Conservation (phyloP, 2,888 invertebrate genomes). For the Octodonta nipae region DNA sequence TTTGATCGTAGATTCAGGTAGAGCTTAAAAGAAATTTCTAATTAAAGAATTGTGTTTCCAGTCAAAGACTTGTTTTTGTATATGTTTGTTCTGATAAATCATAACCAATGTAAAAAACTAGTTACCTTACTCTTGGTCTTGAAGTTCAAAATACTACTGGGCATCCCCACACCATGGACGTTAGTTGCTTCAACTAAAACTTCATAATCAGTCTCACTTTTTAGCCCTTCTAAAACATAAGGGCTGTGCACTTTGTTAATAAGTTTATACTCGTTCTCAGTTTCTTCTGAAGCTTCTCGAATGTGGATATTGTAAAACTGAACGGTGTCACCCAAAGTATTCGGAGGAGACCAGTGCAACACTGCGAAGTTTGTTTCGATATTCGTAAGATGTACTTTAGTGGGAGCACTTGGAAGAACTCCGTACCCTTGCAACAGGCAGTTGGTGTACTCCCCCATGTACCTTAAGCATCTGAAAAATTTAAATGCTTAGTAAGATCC, state of each 20-base stretch:
- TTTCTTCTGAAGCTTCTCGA: constrained; percentile 19
- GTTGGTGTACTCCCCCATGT: constrained; percentile 68
- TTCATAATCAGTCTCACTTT: constrained; percentile 64
- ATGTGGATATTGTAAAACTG: constrained; percentile 37
- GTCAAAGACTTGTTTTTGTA: too few relatives aligned
- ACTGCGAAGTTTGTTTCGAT: constrained; percentile 65
- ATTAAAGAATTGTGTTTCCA: too few relatives aligned
- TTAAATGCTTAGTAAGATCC: too few relatives aligned
- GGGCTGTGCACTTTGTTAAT: constrained; percentile 45
- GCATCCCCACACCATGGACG: constrained; percentile 62
- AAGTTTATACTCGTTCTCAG: constrained; percentile 25
- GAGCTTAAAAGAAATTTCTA: too few relatives aligned
- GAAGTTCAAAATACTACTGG: constrained; percentile 64
- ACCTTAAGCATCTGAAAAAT: constrained; percentile 63
- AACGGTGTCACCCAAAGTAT: constrained; percentile 57
- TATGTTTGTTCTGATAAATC: too few relatives aligned
- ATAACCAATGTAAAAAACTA: too few relatives aligned
- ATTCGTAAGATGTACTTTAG: constrained; percentile 54
- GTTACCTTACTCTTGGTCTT: constrained; percentile 55
- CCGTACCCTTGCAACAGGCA: constrained; percentile 76
- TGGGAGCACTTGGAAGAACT: constrained; percentile 63
- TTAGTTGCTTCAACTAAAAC: constrained; percentile 69
- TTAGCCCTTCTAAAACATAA: constrained; percentile 59
- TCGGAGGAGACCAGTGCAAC: constrained; percentile 64
- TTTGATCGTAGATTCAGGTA: too few relatives aligned